A percentile compares a stretch with the other conserved stretches of the same genome.
Conservation (phyloP, 2,113 vertebrate genomes). For the Takifugu bimaculatus region DNA sequence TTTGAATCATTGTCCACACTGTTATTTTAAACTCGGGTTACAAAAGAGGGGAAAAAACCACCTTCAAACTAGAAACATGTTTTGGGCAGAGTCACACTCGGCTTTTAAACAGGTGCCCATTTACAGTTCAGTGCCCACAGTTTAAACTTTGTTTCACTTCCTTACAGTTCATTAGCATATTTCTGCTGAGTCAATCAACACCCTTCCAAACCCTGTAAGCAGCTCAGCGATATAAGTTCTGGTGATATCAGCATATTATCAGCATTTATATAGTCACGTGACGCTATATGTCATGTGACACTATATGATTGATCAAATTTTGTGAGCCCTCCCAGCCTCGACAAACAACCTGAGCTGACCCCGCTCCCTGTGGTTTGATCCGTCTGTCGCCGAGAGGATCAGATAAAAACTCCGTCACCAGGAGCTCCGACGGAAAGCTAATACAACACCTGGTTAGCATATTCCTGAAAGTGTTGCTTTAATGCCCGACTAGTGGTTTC, state of each 20-base stretch:
- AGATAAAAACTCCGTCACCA: not conserved
- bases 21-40: no score
- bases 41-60: no score
- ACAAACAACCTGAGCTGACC: conserved; percentile 10
- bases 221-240: no score
- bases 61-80: no score
- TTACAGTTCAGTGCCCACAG: not conserved
- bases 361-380: not conserved
- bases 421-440: conserved; percentile 1
- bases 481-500: conserved; percentile 7
- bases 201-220: not conserved
- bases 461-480: not conserved
- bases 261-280: no score
- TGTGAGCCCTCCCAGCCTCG: not conserved
- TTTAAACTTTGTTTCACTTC: conserved; percentile 1
- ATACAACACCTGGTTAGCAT: conserved; percentile 19
- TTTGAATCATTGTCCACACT: no score
- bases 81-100: no score
- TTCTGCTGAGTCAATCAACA: not conserved
- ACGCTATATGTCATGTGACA: not conserved
- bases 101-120: not conserved
- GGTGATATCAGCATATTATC: no score
- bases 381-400: not conserved
- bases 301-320: not conserved
- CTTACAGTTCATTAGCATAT: not conserved